These are phyloP conservation scores for Caenorhabditis macrosperma DNA, from an alignment of 2,888 invertebrate species.

Conservation along the genomic window DNA sequence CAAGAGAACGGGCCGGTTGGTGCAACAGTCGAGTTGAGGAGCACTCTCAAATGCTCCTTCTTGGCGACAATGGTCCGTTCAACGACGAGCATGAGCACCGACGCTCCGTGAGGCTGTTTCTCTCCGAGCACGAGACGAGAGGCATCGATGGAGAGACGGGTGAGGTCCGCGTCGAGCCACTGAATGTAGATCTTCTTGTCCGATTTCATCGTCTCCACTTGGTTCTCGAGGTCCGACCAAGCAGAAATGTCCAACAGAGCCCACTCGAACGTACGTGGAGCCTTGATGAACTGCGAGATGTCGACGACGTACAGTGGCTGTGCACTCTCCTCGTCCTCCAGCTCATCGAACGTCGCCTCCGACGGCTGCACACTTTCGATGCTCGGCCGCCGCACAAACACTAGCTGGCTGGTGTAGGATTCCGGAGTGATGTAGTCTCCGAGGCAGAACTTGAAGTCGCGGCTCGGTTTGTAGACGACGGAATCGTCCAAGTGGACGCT, in stretches of 20 bases:
- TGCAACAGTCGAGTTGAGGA: constrained; percentile 53
- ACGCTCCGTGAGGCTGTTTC: constrained; percentile 34
- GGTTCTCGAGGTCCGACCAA: constrained; percentile 46
- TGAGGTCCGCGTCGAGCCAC: constrained; percentile 62
- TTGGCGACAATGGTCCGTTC: constrained; percentile 24
- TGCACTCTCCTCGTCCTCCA: constrained; percentile 27
- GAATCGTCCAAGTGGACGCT: constrained; percentile 61
- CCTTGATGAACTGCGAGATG: constrained; percentile 53
- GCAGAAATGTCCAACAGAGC: constrained; percentile 43
- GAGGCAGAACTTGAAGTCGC: constrained; percentile 66
- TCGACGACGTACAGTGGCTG: constrained; percentile 58
- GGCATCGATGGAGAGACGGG: constrained; percentile 59
- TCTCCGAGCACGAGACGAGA: constrained; percentile 33
- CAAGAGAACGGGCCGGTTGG: constrained; percentile 51
- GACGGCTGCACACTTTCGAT: constrained; percentile 62
- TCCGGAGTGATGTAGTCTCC: constrained; percentile 63
- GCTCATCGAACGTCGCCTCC: constrained; percentile 26
- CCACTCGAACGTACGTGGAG: constrained; percentile 51
- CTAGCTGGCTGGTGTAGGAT: constrained; percentile 32
- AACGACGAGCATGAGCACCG: constrained; percentile 31
- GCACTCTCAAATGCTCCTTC: constrained; percentile 47
- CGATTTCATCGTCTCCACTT: constrained; percentile 45
- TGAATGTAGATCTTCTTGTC: constrained; percentile 49
- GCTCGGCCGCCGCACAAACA: constrained; percentile 58
- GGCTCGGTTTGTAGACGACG: constrained; percentile 61